Evolutionary conservation across 2,113 vertebrate genomes (phyloP).

Genomic region (Platichthys stellatus): DNA sequence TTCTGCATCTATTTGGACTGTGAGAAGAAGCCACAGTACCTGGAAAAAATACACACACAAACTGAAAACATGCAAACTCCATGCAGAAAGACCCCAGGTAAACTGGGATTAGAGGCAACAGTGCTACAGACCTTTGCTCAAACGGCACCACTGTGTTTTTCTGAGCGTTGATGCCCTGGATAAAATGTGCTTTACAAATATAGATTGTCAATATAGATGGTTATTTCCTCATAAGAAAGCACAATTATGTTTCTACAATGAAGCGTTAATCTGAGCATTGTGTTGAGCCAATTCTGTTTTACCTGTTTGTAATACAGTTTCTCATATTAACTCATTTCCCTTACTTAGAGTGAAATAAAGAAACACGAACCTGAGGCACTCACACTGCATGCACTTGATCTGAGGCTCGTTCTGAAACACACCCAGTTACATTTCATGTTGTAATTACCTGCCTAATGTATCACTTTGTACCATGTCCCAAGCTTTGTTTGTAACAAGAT

Average conservation of each 20-base stretch:
- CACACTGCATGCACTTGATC: slow-evolving; percentile 19
- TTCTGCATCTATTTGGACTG: too few species aligned
- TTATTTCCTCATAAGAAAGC: too few species aligned
- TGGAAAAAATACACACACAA: too few species aligned
- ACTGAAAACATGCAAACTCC: too few species aligned
- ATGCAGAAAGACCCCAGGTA: too few species aligned
- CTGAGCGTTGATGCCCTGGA: not conserved
- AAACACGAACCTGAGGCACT: slow-evolving; percentile 2
- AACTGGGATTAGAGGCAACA: too few species aligned
- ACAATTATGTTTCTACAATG: not conserved
- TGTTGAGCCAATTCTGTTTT: not conserved
- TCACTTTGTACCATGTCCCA: slow-evolving; percentile 22
- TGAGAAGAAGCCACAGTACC: too few species aligned
- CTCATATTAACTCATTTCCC: not conserved
- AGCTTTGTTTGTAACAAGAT: slow-evolving; percentile 55
- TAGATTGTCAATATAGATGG: not conserved
- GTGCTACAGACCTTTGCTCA: too few species aligned
- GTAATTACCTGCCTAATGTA: slow-evolving; percentile 42
- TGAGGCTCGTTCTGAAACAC: slow-evolving; percentile 16
- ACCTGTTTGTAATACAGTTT: not conserved
- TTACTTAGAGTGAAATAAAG: slow-evolving; percentile 14
- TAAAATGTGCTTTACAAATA: not conserved
- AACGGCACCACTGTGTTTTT: too few species aligned
- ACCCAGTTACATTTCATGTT: slow-evolving; percentile 45
- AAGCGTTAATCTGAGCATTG: not conserved